phyloP scores from a whole-genome alignment of 2,797 vertebrate species.

The Spinus olivaceus region DNA sequence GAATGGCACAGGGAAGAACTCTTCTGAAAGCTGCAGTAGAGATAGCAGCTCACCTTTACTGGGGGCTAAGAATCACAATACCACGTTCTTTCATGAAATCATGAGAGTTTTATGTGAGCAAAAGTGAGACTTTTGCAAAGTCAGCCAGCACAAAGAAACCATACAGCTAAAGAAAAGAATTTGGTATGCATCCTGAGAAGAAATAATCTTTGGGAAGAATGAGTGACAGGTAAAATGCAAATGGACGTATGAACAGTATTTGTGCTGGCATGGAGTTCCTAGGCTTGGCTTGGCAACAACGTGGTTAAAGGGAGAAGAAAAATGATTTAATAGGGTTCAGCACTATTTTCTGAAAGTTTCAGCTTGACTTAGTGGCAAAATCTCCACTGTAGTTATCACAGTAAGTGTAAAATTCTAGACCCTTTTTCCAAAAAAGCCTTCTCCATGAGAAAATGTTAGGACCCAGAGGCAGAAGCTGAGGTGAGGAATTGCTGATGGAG shows the following conservation, averaged over 20 bases:
- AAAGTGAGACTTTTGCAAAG: not conserved
- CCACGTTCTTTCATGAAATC: not conserved
- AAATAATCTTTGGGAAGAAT: not conserved
- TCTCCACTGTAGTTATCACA: not conserved
- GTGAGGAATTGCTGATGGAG: not conserved
- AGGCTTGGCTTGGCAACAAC: not conserved
- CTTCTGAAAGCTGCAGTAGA: not conserved
- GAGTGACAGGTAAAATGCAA: not conserved
- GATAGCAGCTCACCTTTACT: conserved; percentile 6
- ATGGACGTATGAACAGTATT: not conserved
- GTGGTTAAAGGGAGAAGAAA: not conserved
- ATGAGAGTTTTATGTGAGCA: not conserved
- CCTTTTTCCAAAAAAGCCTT: not conserved
- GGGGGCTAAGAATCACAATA: not conserved
- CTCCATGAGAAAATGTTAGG: not conserved
- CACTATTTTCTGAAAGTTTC: not conserved
- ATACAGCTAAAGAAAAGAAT: not conserved
- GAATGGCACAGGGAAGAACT: conserved; percentile 11
- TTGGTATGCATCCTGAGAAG: not conserved
- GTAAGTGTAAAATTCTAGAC: not conserved
- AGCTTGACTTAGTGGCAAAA: not conserved
- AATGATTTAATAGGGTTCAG: not conserved
- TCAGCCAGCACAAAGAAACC: not conserved
- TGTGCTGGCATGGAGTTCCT: not conserved
- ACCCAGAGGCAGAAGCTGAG: not conserved